Evolutionary conservation across 2,888 invertebrate genomes (phyloP), one percentile per base, ranked within the genome.

Genomic region (Andricus quercusramuli): DNA sequence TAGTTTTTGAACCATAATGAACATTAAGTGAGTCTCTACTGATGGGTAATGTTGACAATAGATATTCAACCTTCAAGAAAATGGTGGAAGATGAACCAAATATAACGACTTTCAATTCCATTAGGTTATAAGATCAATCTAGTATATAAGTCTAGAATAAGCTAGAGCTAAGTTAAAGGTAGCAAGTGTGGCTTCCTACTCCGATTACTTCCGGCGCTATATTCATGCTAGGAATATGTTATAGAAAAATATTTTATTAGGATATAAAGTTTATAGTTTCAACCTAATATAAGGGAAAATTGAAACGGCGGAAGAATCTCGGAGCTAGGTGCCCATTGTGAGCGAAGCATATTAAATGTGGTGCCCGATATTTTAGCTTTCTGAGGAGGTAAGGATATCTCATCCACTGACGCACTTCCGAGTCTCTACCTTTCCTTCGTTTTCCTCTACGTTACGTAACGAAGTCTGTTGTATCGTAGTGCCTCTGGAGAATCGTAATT

Each of bases 321-420:
- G 79, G 82, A 85, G 80, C 84, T 85, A 86, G 84, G 84, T 78
- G 83, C 80, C 83, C 82, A 51, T 59, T 77, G 68, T 85, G 87
- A 89, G 88, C 85, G 86, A 89, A 90, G 90, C 89, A 87, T 91
- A 92, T 91, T 92, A 90, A 91, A 92, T 88, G 90, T 91, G 90
- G 89, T 91, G 88, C 91, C 91, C 91, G 88, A 89, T 92, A 92
- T 92, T 92, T 91, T 92, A 92, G 92, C 92, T 92, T 92, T 89
- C 92, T 91, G 92, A 92, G 90, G 92, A 92, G 92, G 92, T 92
- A 92, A 92, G 92, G 92, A 92, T 90, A 90, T 91, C 90, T 88
- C 91, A 89, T 91, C 91, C 91, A 86, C 86, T 88, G 90, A 91
- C 89, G 91, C 90, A 91, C 90, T 90, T 91, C 90, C 90, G 89